phyloP scores from a whole-genome alignment of 2,888 invertebrate species.

The Lepidocyrtinus sp. region DNA sequence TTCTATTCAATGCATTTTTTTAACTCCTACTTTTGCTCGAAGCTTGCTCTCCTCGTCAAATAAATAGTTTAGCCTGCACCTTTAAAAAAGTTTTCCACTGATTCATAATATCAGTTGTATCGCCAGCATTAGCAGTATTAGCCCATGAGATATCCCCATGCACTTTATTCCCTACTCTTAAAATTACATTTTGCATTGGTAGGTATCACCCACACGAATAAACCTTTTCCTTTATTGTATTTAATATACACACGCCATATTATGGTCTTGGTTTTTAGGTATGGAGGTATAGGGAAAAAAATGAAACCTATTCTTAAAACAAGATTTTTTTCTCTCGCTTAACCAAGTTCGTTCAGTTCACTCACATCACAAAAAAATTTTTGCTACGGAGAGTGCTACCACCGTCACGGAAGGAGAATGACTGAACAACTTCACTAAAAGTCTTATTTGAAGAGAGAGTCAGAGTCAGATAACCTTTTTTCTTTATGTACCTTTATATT shows the following conservation, averaged over 20 bases:
- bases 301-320: background rate
- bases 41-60: slow-evolving; percentile 38
- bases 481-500: too few relatives aligned
- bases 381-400: background rate
- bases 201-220: background rate
- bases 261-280: background rate
- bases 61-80: slow-evolving; percentile 23
- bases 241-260: background rate
- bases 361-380: slow-evolving; percentile 30
- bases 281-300: background rate
- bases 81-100: slow-evolving; percentile 19
- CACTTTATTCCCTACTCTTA: background rate
- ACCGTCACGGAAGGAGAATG: slow-evolving; percentile 30
- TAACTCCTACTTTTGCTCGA: slow-evolving; percentile 28
- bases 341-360: slow-evolving; percentile 49
- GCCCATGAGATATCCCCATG: background rate
- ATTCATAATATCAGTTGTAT: slow-evolving; percentile 14
- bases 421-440: slow-evolving; percentile 20
- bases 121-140: background rate
- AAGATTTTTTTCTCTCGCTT: slow-evolving; percentile 21
- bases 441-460: background rate
- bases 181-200: background rate
- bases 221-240: background rate
- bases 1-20: slow-evolving; percentile 2
- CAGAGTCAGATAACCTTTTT: background rate